Evolutionary conservation across 1,140 invertebrate genomes (phyloP).

Genomic region (Sweltsa coloradensis): DNA sequence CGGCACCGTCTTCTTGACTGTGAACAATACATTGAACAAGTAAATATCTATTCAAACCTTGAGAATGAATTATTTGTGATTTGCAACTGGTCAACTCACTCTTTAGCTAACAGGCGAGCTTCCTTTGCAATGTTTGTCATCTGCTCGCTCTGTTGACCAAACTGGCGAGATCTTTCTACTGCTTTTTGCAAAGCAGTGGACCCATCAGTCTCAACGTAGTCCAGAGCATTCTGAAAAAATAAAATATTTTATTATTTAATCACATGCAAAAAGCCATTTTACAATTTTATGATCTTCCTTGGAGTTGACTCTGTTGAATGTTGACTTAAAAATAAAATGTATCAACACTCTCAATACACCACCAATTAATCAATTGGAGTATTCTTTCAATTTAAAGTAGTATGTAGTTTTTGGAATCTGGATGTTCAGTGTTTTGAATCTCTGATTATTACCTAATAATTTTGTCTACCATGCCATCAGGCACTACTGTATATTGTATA

Average conservation of each 20-base stretch:
- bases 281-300: too few relatives aligned
- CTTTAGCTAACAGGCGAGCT: conserved; percentile 64
- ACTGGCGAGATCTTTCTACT: conserved; percentile 65
- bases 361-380: too few relatives aligned
- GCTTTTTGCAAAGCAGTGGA: conserved; percentile 63
- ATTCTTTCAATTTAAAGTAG: too few relatives aligned
- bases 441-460: too few relatives aligned
- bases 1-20: conserved; percentile 60
- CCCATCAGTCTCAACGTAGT: conserved; percentile 70
- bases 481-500: too few relatives aligned
- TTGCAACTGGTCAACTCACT: conserved; percentile 32
- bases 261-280: conserved; percentile 25
- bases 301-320: too few relatives aligned
- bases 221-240: conserved; percentile 44
- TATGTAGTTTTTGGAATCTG: too few relatives aligned
- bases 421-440: too few relatives aligned
- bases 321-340: too few relatives aligned
- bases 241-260: conserved; percentile 21
- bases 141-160: conserved; percentile 79
- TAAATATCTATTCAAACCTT: conserved; percentile 5
- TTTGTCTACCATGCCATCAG: too few relatives aligned
- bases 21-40: conserved; percentile 15
- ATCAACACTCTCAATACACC: too few relatives aligned
- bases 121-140: conserved; percentile 85
- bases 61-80: neutral